phyloP scores from a whole-genome alignment of 2,113 vertebrate species.

The Entelurus aequoreus region DNA sequence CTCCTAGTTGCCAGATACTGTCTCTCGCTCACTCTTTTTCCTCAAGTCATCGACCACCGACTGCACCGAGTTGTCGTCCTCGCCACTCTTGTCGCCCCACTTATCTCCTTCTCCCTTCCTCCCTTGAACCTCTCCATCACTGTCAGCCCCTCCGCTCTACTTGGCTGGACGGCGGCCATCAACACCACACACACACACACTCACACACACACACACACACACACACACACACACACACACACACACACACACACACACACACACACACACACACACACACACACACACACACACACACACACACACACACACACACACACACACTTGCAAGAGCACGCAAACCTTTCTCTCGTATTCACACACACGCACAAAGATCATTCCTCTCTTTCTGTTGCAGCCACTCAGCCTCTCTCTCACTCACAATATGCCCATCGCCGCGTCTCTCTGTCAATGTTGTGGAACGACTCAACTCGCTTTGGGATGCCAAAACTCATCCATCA shows the following conservation, averaged over 20 bases:
- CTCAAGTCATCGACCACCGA: slow-evolving; percentile 60
- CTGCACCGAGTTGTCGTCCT: slow-evolving; percentile 51
- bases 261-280: no score
- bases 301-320: slow-evolving; percentile 12
- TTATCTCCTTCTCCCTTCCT: slow-evolving; percentile 42
- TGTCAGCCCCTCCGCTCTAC: slow-evolving; percentile 53
- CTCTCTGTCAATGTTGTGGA: slow-evolving; percentile 56
- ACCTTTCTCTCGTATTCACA: slow-evolving; percentile 33
- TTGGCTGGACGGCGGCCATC: slow-evolving; percentile 50
- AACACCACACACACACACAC: slow-evolving; percentile 9
- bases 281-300: not conserved
- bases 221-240: not conserved
- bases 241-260: not conserved
- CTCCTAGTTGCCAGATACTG: slow-evolving; percentile 31
- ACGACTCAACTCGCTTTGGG: slow-evolving; percentile 39
- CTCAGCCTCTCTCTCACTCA: slow-evolving; percentile 18
- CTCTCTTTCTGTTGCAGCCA: slow-evolving; percentile 46
- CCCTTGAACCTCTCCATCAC: slow-evolving; percentile 62
- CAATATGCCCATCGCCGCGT: slow-evolving; percentile 41
- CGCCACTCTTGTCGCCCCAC: slow-evolving; percentile 40
- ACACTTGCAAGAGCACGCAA: slow-evolving; percentile 13
- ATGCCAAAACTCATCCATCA: slow-evolving; percentile 58
- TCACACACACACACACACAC: not conserved
- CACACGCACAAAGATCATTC: slow-evolving; percentile 45
- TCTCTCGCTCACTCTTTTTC: slow-evolving; percentile 39